Conservation (phyloP, 1,140 invertebrate species). For the Ceratina calcarata region DNA sequence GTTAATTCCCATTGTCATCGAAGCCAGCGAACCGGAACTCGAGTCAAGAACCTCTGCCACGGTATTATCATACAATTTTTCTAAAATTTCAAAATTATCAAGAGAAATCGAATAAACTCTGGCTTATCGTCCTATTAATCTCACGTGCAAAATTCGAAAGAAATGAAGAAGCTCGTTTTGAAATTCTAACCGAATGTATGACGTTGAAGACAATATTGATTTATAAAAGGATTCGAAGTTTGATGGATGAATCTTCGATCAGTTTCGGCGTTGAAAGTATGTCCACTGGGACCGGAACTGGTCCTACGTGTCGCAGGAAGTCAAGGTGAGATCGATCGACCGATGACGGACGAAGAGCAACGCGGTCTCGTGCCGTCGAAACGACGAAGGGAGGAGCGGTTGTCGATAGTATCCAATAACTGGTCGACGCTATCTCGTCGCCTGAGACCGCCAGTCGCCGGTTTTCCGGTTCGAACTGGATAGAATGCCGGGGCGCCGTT, state of each 20-base stretch:
- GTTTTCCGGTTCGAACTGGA: slow-evolving; percentile 68
- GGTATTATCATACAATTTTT: neutral
- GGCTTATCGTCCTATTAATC: too few relatives aligned
- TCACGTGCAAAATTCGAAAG: too few relatives aligned
- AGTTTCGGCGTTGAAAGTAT: too few relatives aligned
- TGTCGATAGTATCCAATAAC: slow-evolving; percentile 52
- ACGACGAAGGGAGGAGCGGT: neutral
- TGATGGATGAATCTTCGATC: too few relatives aligned
- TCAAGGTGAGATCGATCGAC: slow-evolving; percentile 27
- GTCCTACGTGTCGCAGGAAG: neutral
- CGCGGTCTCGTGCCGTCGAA: neutral
- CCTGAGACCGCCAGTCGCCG: slow-evolving; percentile 65
- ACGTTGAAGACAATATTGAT: too few relatives aligned
- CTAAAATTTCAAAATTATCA: too few relatives aligned
- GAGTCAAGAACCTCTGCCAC: neutral
- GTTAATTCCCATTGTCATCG: neutral
- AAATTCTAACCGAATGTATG: too few relatives aligned
- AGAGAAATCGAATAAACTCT: too few relatives aligned
- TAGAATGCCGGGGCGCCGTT: slow-evolving; percentile 19
- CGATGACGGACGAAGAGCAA: neutral
- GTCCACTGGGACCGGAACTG: neutral
- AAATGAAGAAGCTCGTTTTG: too few relatives aligned
- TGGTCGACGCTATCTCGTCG: slow-evolving; percentile 44
- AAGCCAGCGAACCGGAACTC: neutral
- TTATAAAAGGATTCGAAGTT: too few relatives aligned